Base-by-base conservation (phyloP, 2,797 vertebrate species). In the Sebastes hubbsi region DNA sequence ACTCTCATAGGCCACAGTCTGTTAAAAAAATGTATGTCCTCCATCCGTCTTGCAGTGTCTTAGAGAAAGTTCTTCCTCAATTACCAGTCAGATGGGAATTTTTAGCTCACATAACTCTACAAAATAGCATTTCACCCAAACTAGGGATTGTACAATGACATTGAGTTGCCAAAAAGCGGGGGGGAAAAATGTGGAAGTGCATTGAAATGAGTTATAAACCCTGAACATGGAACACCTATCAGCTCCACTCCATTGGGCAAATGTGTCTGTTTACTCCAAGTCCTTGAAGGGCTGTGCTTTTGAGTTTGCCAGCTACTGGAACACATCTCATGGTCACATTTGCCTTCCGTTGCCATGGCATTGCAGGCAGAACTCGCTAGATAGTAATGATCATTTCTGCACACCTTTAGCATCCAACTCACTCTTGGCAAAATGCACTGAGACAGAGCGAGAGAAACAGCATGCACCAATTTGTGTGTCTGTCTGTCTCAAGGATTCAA, bases 301-400 rank as follows among this genome's bases (percentile, higher is more conserved):
- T 86, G 49, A 65, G 78, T 88, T 85, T 73, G 70, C 87, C 77
- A 86, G 78, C 70, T 67, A 86, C 85, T 91, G 82, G 82, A 92
- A 90, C 80, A 76, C 85, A 84, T 92, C 89, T 93, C 92, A 87
- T 80, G 90, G 91, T 82, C 91, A 89, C 86, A 87, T 92, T 92
- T 89, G 75, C 84, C 69, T 83, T 75, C 69, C 30, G 90, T 95
- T 94, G 91, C 91, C 94, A 94, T 94, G 93, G 92, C 67, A 75
- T 70, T 89, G 79, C 84, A 72, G 77, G 82, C 86, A 90, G 89
- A 85, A 77, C 78, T 90, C 78, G 66, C 75, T 68, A 59, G 87
- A 85, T 80, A 80, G 78, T 79, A 75, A 89, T 88, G 89, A 91
- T 92, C 74, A 81, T 83, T 89, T 91, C 83, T 82, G 87, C 70